These are phyloP conservation scores for Sesia apiformis DNA, from an alignment of 2,888 invertebrate species.

Conservation along the genomic window DNA sequence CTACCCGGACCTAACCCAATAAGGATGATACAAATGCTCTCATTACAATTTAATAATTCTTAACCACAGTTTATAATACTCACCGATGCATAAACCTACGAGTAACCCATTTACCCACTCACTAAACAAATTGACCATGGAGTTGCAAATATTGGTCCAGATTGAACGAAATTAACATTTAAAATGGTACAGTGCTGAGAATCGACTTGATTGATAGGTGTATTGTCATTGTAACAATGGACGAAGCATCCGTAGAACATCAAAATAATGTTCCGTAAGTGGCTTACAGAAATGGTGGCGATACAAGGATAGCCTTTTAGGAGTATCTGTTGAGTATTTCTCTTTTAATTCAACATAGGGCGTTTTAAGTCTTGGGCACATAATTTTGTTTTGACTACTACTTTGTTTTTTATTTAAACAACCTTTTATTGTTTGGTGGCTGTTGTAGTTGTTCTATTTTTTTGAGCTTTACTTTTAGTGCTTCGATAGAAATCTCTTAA, in stretches of 20 bases:
- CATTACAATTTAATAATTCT: background rate
- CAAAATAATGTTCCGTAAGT: slow-evolving; percentile 13
- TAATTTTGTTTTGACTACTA: no score
- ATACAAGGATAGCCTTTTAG: slow-evolving; percentile 34
- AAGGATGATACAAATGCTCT: background rate
- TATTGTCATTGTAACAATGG: slow-evolving; percentile 42
- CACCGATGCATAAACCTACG: background rate
- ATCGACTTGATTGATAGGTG: slow-evolving; percentile 29
- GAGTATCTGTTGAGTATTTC: background rate
- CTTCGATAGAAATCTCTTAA: no score
- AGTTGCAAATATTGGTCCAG: slow-evolving; percentile 1
- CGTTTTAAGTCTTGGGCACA: no score
- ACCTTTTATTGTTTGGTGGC: no score
- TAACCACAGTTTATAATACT: background rate
- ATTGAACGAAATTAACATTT: background rate
- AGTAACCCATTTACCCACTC: slow-evolving; percentile 7
- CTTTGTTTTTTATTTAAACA: no score
- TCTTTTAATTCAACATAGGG: no score
- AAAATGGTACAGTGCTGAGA: background rate
- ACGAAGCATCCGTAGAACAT: slow-evolving; percentile 22
- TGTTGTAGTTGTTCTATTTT: no score
- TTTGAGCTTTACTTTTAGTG: no score
- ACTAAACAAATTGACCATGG: background rate
- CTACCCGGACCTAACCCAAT: no score
- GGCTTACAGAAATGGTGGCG: slow-evolving; percentile 12